Conservation (phyloP, 2,797 vertebrate genomes). For the Sphaeramia orbicularis region DNA sequence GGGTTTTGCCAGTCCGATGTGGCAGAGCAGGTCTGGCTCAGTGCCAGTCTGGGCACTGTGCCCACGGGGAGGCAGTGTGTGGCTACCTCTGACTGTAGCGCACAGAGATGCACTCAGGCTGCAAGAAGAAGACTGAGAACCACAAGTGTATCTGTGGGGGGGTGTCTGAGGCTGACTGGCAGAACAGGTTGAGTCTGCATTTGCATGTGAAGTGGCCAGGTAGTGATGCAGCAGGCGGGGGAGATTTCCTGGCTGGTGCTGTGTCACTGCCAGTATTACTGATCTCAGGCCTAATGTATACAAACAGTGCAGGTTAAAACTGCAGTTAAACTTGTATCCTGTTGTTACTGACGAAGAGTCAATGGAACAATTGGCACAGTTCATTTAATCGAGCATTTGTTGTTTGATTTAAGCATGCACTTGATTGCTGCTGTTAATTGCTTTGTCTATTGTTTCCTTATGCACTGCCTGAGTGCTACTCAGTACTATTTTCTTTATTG, state of each 20-base stretch:
- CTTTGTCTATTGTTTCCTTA: conserved; percentile 63
- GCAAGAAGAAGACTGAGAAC: conserved; percentile 42
- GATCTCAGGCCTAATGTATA: conserved; percentile 29
- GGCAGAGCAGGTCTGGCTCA: conserved; percentile 73
- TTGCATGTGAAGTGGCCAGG: conserved; percentile 74
- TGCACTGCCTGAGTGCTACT: conserved; percentile 50
- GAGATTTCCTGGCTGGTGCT: conserved; percentile 49
- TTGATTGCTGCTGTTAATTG: conserved; percentile 71
- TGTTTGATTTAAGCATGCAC: conserved; percentile 66
- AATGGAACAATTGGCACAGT: conserved; percentile 42
- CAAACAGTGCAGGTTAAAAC: conserved; percentile 21
- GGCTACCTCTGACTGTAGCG: conserved; percentile 61
- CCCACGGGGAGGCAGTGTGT: conserved; percentile 86
- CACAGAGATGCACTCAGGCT: conserved; percentile 48
- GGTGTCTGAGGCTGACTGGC: conserved; percentile 58
- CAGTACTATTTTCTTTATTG: conserved; percentile 63
- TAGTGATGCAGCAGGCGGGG: conserved; percentile 58
- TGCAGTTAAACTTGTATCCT: conserved; percentile 35
- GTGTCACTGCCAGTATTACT: conserved; percentile 59
- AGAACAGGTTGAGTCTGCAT: conserved; percentile 58
- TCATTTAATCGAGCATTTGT: conserved; percentile 65
- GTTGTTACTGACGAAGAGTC: conserved; percentile 25
- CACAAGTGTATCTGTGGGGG: conserved; percentile 48
- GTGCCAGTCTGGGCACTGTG: conserved; percentile 80
- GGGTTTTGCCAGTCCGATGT: conserved; percentile 72